Percentiles rank a stretch among this genome's conserved stretches.
These are phyloP conservation scores for Acrocyrtus sp. DNA, from an alignment of 2,888 invertebrate species.

Conservation along the genomic window DNA sequence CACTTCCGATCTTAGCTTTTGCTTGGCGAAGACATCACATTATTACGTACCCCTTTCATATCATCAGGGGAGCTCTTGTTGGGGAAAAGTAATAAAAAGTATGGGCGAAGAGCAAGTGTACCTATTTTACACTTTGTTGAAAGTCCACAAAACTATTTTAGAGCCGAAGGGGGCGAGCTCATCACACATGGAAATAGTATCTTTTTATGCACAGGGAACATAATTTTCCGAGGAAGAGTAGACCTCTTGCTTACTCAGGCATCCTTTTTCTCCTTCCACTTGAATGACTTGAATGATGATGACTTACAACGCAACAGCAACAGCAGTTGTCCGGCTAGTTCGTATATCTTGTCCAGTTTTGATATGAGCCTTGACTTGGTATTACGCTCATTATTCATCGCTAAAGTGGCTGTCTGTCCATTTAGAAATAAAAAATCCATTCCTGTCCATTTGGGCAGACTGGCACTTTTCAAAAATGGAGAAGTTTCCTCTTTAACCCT, in stretches of 20 bases:
- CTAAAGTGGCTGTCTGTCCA: neutral
- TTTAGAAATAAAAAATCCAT: too few species aligned
- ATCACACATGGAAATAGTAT: conserved; percentile 7
- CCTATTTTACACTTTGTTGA: conserved; percentile 36
- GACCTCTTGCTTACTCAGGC: too few species aligned
- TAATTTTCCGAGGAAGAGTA: too few species aligned
- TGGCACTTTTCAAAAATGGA: neutral
- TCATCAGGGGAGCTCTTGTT: too few species aligned
- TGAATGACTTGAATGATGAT: neutral
- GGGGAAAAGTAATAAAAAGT: conserved; percentile 7
- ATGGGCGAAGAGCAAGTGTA: conserved; percentile 2
- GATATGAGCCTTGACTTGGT: neutral
- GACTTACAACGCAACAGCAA: conserved; percentile 5
- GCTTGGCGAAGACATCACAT: too few species aligned
- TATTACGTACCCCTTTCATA: too few species aligned
- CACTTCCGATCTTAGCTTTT: too few species aligned
- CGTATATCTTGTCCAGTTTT: too few species aligned
- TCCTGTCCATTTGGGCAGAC: neutral
- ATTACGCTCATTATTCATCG: neutral
- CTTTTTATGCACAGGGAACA: too few species aligned
- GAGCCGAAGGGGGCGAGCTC: conserved; percentile 31
- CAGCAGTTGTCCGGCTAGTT: too few species aligned
- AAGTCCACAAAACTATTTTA: conserved; percentile 17
- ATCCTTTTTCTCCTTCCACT: too few species aligned
- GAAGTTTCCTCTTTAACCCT: neutral